Conservation (phyloP, 2,888 invertebrate species). For the Smittia aterrima region DNA sequence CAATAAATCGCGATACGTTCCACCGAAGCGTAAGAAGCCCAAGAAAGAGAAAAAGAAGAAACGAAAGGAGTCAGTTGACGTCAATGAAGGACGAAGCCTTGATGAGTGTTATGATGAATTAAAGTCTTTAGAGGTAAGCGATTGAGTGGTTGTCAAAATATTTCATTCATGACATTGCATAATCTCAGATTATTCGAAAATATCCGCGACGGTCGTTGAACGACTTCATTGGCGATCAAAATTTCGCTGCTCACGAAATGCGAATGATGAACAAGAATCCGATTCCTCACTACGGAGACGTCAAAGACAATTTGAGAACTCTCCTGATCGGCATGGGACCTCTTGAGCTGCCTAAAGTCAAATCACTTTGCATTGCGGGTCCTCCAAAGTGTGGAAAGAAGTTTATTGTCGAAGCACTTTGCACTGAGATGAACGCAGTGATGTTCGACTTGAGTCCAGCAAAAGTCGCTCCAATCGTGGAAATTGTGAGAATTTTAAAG, state of each 20-base stretch:
- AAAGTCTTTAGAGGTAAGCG: constrained; percentile 43
- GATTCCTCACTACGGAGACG: constrained; percentile 57
- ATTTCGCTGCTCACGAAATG: constrained; percentile 57
- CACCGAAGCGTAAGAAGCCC: constrained; percentile 45
- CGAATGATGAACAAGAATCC: constrained; percentile 47
- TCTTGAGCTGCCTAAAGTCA: constrained; percentile 49
- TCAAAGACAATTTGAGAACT: constrained; percentile 58
- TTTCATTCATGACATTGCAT: not conserved
- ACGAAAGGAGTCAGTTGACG: constrained; percentile 56
- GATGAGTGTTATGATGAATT: constrained; percentile 70
- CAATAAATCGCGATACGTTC: constrained; percentile 47
- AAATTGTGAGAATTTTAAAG: constrained; percentile 63
- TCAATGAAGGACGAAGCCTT: constrained; percentile 59
- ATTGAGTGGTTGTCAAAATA: not conserved
- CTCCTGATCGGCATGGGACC: constrained; percentile 52
- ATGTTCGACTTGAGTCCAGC: constrained; percentile 66
- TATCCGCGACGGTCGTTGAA: constrained; percentile 58
- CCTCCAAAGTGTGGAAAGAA: constrained; percentile 67
- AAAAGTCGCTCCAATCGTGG: constrained; percentile 59
- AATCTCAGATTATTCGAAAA: constrained; percentile 57
- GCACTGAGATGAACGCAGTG: constrained; percentile 64
- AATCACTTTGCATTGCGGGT: constrained; percentile 66
- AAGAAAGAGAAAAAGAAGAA: constrained; percentile 45
- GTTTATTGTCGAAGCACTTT: constrained; percentile 66
- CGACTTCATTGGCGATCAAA: constrained; percentile 66